Base-by-base conservation (phyloP, 2,888 invertebrate species). In the Eumerus sabulonum region DNA sequence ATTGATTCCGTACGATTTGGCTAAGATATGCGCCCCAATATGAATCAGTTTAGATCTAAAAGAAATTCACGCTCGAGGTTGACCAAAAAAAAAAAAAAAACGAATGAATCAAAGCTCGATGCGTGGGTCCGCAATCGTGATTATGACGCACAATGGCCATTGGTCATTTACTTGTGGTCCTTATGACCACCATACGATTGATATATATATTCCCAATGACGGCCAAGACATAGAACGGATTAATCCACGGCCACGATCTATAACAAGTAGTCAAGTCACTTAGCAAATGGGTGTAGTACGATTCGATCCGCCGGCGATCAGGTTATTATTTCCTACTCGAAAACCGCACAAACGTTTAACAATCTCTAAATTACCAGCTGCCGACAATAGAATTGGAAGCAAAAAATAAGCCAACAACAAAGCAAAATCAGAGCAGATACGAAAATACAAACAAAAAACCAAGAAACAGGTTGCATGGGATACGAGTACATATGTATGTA, bases 381-480 rank as follows among this genome's bases (percentile, higher is more conserved):
- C 56, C 59, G 64, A 71, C 27, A 27, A 7, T 27, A 7, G 3
- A 7, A 27, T 7, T 4, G 27, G 27, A 7, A 7, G 27, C 2
- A 27, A 27, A 27, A 27, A 27, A 7, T 7, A 27, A n/a, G n/a
- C n/a, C n/a, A n/a, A n/a, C n/a, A n/a, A n/a, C n/a, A n/a, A n/a
- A n/a, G n/a, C n/a, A n/a, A n/a, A 27, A 27, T 27, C 27, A 27
- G 27, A 27, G 27, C 27, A 27, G 7, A 27, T 27, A 27, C 27
- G 7, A 27, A 27, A 27, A 27, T 4, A 27, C 2, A 7, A 67
- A 60, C 16, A 56, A 54, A 56, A 68, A 40, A 17, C 9, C 40
- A 47, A 12, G 17, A 57, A 77, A 48, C 77, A 53, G 42, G 67
- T 77, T 77, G 72, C 77, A 77, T 77, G 72, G 9, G 11, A 68